Evolutionary conservation across 1,140 invertebrate species (phyloP), one percentile per base, ranked within the genome.

Genomic region (Goniozus legneri): DNA sequence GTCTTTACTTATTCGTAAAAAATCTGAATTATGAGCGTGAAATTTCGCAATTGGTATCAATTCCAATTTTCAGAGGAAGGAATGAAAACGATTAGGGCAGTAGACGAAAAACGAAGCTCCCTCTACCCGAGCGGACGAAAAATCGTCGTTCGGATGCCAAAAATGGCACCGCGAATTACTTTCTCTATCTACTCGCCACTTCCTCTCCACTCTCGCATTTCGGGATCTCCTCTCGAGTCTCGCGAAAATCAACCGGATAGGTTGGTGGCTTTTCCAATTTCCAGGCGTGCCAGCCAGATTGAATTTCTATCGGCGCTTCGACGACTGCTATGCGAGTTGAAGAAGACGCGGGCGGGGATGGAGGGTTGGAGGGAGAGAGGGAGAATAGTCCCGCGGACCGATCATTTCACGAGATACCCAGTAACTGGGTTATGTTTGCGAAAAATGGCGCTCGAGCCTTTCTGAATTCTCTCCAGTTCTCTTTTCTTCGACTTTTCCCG

Each of bases 261-360:
- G 31, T 30, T 13, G 44, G 49, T 56, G 58, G 57, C 62, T 65
- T 57, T 66, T 63, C 60, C 60, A 64, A 69, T 69, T 69, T 67
- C 59, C 57, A 63, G 51, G 58, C 51, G 56, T 62, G 57, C 55
- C 55, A 63, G 58, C 60, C 60, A 68, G 65, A 66, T 71, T 71
- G 66, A 71, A 71, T 67, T 69, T 65, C 62, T 64, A 66, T 71
- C 67, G 60, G 59, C 45, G 44, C 47, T 37, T 47, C 47, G 31
- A 21, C 36, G n/a, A 19, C 41, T 16, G 35, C 12, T 24, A 19
- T 15, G 10, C 20, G 12, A 31, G 40, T 41, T 49, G 13, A 34
- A 33, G 32, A 18, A 19, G 33, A 42, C 19, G 30, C 39, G 13
- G 40, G 13, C 24, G 31, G 38, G 50, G 54, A 57, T 45, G 43